Percentiles rank a stretch among this genome's conserved stretches.
phyloP scores from a whole-genome alignment of 2,888 invertebrate species.

The Sesia bembeciformis region DNA sequence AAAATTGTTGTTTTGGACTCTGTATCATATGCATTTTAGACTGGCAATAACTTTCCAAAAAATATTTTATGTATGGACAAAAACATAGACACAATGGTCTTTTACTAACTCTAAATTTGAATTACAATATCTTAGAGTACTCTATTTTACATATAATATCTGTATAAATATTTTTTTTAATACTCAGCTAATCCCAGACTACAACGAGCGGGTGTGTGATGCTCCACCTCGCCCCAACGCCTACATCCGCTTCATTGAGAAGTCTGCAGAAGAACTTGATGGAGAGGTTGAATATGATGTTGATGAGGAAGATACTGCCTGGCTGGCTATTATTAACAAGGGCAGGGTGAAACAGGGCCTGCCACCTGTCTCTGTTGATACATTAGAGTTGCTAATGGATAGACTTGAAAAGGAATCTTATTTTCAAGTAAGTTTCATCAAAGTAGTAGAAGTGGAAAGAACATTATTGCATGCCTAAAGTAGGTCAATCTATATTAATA shows the following conservation, averaged over 20 bases:
- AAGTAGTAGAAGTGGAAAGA: too few species aligned
- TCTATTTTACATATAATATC: background rate
- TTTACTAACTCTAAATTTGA: too few species aligned
- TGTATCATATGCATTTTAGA: too few species aligned
- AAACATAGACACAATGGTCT: too few species aligned
- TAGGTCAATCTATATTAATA: too few species aligned
- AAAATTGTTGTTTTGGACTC: too few species aligned
- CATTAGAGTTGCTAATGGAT: constrained; percentile 97
- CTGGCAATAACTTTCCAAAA: too few species aligned
- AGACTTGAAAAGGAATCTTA: constrained; percentile 97
- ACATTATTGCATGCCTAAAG: too few species aligned
- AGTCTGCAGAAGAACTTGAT: constrained; percentile 94
- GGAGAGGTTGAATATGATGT: constrained; percentile 97
- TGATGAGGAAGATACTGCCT: constrained; percentile 97
- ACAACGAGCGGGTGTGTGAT: constrained; percentile 82
- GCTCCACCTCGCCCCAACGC: constrained; percentile 90
- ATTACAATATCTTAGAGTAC: too few species aligned
- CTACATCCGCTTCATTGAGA: constrained; percentile 95
- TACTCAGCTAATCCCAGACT: constrained; percentile 79
- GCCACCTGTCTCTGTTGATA: constrained; percentile 87
- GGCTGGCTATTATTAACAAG: constrained; percentile 93
- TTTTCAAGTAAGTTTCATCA: constrained; percentile 78
- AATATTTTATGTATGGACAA: too few species aligned
- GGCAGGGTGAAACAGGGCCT: constrained; percentile 82
- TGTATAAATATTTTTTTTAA: background rate